phyloP scores from a whole-genome alignment of 2,888 invertebrate species.

The Corbicula japonica region DNA sequence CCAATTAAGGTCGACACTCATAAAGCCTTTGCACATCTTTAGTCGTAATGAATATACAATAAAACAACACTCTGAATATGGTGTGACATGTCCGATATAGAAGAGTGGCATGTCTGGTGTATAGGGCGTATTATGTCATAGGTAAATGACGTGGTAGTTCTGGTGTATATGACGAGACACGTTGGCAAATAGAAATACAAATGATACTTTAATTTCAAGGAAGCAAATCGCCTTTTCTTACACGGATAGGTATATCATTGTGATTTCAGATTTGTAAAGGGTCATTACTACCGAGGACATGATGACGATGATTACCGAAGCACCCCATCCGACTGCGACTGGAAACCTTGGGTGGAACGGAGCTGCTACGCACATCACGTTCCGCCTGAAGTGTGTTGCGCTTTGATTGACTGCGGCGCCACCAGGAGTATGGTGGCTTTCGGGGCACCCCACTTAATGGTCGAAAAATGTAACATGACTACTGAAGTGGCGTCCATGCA shows the following conservation, averaged over 20 bases:
- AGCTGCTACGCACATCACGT: conserved; percentile 33
- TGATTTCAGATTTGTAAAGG: conserved; percentile 19
- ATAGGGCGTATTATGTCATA: too few relatives aligned
- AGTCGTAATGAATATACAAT: too few relatives aligned
- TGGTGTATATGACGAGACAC: too few relatives aligned
- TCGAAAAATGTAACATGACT: conserved; percentile 30
- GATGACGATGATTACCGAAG: neutral
- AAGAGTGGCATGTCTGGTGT: too few relatives aligned
- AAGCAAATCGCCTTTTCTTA: too few relatives aligned
- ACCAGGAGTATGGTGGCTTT: conserved; percentile 10
- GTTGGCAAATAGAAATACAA: too few relatives aligned
- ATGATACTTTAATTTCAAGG: too few relatives aligned
- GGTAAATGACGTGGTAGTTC: too few relatives aligned
- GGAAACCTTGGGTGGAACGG: conserved; percentile 15
- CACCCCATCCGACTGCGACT: conserved; percentile 5
- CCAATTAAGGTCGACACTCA: too few relatives aligned
- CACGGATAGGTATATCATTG: neutral
- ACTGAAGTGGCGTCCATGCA: neutral
- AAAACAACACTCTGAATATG: too few relatives aligned
- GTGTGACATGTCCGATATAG: too few relatives aligned
- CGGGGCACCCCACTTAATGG: neutral
- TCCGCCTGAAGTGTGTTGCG: conserved; percentile 40
- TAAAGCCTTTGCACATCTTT: too few relatives aligned
- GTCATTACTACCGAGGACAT: neutral
- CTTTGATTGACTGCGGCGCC: conserved; percentile 43